Evolutionary conservation across 2,888 invertebrate species (phyloP).

Genomic region (Allophyes oxyacanthae): DNA sequence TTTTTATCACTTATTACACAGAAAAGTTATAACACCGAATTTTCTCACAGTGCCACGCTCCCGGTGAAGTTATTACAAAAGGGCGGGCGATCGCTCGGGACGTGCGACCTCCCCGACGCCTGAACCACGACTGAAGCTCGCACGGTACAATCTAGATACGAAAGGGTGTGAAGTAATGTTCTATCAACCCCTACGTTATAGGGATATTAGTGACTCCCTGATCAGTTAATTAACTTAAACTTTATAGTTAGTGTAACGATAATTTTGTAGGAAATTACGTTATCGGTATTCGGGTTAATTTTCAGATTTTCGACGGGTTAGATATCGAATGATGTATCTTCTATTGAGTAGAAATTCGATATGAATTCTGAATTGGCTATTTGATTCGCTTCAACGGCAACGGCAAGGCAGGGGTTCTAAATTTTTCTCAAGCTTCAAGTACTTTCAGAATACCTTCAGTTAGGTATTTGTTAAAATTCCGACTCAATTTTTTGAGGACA

Average conservation of each 20-base stretch:
- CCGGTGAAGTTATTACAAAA: slow-evolving; percentile 39
- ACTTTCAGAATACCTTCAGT: too few relatives aligned
- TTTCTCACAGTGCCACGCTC: slow-evolving; percentile 48
- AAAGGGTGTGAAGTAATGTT: slow-evolving; percentile 60
- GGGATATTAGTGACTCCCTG: slow-evolving; percentile 57
- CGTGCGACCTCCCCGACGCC: slow-evolving; percentile 45
- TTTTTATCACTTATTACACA: slow-evolving; percentile 51
- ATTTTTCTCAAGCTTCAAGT: too few relatives aligned
- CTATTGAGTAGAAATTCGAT: slow-evolving; percentile 15
- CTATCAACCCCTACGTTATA: slow-evolving; percentile 59
- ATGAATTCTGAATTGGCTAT: neutral
- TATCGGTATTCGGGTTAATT: slow-evolving; percentile 10
- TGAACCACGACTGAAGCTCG: slow-evolving; percentile 50
- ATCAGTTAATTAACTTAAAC: slow-evolving; percentile 61
- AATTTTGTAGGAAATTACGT: slow-evolving; percentile 47
- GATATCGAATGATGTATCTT: slow-evolving; percentile 21
- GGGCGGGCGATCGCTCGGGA: slow-evolving; percentile 20
- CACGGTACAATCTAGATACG: slow-evolving; percentile 42
- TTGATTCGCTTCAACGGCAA: too few relatives aligned
- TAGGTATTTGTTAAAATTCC: slow-evolving; percentile 35
- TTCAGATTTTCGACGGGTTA: slow-evolving; percentile 9
- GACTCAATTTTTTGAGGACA: slow-evolving; percentile 24
- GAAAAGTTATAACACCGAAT: slow-evolving; percentile 52
- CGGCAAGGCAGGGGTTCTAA: too few relatives aligned
- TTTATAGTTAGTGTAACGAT: slow-evolving; percentile 48